Evolutionary conservation across 2,888 invertebrate genomes (phyloP), one percentile per base, ranked within the genome.

Genomic region (Trichopria drosophilae): DNA sequence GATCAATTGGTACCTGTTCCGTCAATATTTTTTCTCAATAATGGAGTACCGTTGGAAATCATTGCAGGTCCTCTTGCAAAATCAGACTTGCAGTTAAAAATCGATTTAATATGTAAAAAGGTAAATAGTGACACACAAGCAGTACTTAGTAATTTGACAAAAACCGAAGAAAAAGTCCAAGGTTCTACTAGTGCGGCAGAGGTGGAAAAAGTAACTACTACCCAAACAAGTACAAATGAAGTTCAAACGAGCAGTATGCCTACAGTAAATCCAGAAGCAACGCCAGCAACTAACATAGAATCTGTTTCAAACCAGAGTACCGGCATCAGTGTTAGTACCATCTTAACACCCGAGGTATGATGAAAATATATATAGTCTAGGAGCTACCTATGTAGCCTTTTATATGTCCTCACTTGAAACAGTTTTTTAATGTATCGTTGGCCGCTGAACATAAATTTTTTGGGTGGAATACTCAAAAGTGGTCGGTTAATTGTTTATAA

Each of bases 11-110:
- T 86, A 10, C 85, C 86, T 0, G 82, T 88, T 5, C 93, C 94
- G 1, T 91, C 91, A 0, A 75, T 90, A 42, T 94, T 89, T 78
- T 93, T 93, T 69, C 93, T 95, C 70, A 91, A 90, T 0, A 84
- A 85, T 67, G 94, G 94, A 1, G 80, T 82, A 0, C 90, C 93
- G 0, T 66, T 94, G 43, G 91, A 93, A 72, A 84, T 93, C 43
- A 82, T 91, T 10, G 84, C 82, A 4, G 85, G 84, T 67, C 79
- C 75, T 63, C 77, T 84, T 3, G 78, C 82, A 18, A 73, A 81
- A n/a, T 72, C 80, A 1, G 84, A 85, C 57, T 78, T 93, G 43
- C 76, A 80, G 0, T 67, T 72, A 3, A 85, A 86, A 75, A 84
- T 93, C 53, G 81, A 86, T 55, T 77, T 80, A 54, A 82, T 88